Conservation (phyloP, 2,797 vertebrate species). For the Micrastur ruficollis region DNA sequence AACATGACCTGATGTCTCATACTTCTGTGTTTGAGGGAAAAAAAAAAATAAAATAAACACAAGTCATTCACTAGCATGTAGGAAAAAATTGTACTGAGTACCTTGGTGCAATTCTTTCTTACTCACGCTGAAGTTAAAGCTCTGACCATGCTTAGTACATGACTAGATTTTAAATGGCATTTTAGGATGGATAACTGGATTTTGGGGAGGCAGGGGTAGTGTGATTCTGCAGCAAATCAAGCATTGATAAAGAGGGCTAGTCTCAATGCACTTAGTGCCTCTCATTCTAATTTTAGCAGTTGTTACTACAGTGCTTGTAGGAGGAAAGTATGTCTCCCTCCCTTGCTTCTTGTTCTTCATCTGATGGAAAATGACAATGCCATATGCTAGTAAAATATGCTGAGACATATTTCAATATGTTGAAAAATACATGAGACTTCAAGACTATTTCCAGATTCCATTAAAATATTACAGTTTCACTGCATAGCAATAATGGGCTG, state of each 20-base stretch:
- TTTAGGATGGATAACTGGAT: not conserved
- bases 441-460: conserved; percentile 24
- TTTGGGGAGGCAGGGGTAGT: not conserved
- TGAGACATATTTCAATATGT: not conserved
- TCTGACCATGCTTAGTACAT: not conserved
- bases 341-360: not conserved
- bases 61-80: not conserved
- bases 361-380: conserved; percentile 17
- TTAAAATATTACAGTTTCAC: conserved; percentile 16
- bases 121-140: not conserved
- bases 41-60: not conserved
- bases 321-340: not conserved
- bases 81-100: not conserved
- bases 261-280: not conserved
- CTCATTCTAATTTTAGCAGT: not conserved
- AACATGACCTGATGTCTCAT: not conserved
- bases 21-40: not conserved
- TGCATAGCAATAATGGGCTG: not conserved
- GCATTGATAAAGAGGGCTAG: not conserved
- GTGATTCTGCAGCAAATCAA: not conserved
- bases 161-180: not conserved
- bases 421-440: conserved; percentile 46
- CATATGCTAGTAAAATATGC: conserved; percentile 5
- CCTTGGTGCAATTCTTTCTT: not conserved
- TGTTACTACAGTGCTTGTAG: not conserved